Evolutionary conservation across 2,797 vertebrate genomes (phyloP).

Genomic region (Spheniscus humboldti): DNA sequence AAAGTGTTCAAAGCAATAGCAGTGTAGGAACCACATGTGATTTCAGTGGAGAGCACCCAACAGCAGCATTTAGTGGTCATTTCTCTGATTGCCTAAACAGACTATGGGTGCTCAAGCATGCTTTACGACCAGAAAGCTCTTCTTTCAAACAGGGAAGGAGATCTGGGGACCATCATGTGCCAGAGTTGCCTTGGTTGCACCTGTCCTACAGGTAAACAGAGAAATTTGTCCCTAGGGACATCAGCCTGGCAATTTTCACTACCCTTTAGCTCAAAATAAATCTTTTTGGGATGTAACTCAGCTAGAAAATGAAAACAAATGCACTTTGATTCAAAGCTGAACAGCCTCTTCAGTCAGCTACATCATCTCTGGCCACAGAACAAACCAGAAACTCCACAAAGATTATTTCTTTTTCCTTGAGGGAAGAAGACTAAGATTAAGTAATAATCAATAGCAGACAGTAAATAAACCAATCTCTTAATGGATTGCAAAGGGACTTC

Average conservation of each 20-base stretch:
- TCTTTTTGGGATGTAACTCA: neutral
- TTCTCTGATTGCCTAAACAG: neutral
- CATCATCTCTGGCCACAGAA: neutral
- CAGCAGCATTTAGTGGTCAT: neutral
- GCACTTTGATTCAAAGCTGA: neutral
- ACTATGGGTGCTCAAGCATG: neutral
- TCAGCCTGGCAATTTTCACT: neutral
- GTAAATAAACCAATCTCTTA: constrained; percentile 27
- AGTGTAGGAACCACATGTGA: neutral
- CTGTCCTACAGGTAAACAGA: neutral
- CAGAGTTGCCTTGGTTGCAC: neutral
- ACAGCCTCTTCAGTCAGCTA: neutral
- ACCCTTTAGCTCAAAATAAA: neutral
- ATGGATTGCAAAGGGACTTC: neutral
- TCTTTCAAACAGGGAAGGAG: neutral
- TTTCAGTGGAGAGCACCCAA: neutral
- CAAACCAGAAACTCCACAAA: neutral
- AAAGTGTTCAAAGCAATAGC: neutral
- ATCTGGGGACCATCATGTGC: neutral
- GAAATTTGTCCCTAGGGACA: neutral
- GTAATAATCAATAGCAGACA: constrained; percentile 31
- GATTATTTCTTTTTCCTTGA: neutral
- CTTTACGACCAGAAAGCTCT: neutral
- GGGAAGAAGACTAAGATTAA: constrained; percentile 6
- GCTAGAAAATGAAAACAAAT: neutral